A percentile compares a stretch with the other conserved stretches of the same genome.
phyloP scores from a whole-genome alignment of 2,797 vertebrate genomes.

The Manis crassicaudata region DNA sequence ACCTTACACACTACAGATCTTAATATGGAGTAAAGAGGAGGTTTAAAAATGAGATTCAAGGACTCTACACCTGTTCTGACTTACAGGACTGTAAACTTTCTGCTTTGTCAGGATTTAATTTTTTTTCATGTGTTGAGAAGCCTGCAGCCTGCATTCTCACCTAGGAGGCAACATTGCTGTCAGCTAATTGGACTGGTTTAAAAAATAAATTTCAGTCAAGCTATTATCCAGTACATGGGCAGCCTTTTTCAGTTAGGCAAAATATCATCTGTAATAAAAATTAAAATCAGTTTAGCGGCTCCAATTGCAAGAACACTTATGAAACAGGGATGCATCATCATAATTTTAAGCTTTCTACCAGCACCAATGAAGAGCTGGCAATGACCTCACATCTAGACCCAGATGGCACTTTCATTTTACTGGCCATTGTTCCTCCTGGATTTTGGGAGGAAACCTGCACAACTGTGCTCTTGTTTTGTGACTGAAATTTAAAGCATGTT shows the following conservation, averaged over 20 bases:
- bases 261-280: slow-evolving; percentile 83
- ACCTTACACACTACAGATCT: slow-evolving; percentile 54
- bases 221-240: slow-evolving; percentile 60
- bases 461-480: slow-evolving; percentile 64
- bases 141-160: slow-evolving; percentile 56
- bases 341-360: slow-evolving; percentile 84
- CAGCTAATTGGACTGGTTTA: slow-evolving; percentile 50
- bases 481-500: slow-evolving; percentile 77
- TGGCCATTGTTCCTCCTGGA: slow-evolving; percentile 83
- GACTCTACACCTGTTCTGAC: slow-evolving; percentile 48
- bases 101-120: not conserved
- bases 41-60: not conserved
- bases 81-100: slow-evolving; percentile 7
- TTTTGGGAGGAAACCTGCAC: slow-evolving; percentile 82
- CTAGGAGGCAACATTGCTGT: slow-evolving; percentile 51
- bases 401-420: slow-evolving; percentile 86
- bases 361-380: slow-evolving; percentile 83
- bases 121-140: not conserved
- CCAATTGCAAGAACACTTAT: slow-evolving; percentile 80
- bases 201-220: slow-evolving; percentile 71
- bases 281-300: slow-evolving; percentile 83
- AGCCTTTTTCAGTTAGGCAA: slow-evolving; percentile 79
- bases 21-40: not conserved
- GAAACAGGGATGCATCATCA: slow-evolving; percentile 81
- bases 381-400: slow-evolving; percentile 84